Conservation (phyloP, 2,113 vertebrate genomes). For the Columbina picui region DNA sequence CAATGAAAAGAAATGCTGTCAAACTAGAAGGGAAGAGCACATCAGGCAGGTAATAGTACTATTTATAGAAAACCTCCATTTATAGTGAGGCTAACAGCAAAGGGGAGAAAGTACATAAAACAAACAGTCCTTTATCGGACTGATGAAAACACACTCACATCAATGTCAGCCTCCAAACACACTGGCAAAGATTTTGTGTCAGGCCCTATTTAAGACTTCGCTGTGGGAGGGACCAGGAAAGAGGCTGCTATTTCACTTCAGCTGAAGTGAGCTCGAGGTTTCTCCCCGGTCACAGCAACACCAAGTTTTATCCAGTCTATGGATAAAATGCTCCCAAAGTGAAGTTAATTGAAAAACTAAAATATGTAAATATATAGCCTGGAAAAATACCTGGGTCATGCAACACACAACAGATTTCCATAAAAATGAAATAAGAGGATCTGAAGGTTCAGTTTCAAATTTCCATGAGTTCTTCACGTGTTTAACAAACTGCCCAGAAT, state of each 20-base stretch:
- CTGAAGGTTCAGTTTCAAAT: neutral
- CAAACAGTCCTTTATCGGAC: neutral
- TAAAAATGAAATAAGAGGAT: neutral
- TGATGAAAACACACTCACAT: neutral
- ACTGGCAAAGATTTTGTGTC: neutral
- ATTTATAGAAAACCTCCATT: neutral
- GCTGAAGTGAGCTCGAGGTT: neutral
- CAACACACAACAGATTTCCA: neutral
- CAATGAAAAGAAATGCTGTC: neutral
- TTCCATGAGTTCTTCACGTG: neutral
- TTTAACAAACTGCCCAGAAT: neutral
- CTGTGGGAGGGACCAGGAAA: accelerated
- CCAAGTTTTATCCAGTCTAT: neutral
- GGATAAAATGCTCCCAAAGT: neutral
- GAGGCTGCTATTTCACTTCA: neutral
- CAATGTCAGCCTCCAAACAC: neutral
- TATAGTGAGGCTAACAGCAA: neutral
- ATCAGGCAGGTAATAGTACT: slow-evolving; percentile 3
- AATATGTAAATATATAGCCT: neutral
- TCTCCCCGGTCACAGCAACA: neutral
- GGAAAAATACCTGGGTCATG: neutral
- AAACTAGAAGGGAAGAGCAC: neutral
- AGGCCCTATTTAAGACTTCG: neutral
- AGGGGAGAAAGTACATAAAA: neutral
- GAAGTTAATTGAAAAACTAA: neutral